phyloP scores from a whole-genome alignment of 2,888 invertebrate species.

The Notodonta ziczac region DNA sequence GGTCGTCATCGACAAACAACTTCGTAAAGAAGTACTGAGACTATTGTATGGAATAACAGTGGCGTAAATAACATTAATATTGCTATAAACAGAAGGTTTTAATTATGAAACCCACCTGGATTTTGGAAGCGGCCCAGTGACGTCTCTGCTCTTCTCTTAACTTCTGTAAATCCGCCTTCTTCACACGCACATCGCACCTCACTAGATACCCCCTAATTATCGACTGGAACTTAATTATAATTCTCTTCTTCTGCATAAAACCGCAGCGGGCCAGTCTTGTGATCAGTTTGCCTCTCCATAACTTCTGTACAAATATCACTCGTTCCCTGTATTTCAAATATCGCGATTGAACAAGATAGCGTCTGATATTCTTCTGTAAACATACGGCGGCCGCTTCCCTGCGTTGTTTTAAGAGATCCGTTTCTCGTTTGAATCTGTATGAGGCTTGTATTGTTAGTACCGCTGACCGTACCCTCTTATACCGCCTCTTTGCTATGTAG shows the following conservation, averaged over 20 bases:
- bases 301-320: conserved; percentile 62
- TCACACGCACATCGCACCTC: conserved; percentile 54
- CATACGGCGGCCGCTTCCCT: conserved; percentile 56
- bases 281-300: conserved; percentile 70
- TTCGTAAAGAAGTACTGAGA: too few relatives aligned
- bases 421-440: conserved; percentile 60
- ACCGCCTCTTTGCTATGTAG: conserved; percentile 58
- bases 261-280: conserved; percentile 65
- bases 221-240: conserved; percentile 70
- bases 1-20: too few relatives aligned
- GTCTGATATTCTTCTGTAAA: conserved; percentile 65
- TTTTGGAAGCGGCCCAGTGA: conserved; percentile 84
- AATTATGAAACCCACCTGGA: conserved; percentile 78
- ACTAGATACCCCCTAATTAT: conserved; percentile 77
- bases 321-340: conserved; percentile 55
- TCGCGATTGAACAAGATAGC: conserved; percentile 56
- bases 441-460: conserved; percentile 63
- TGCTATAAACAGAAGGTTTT: neutral
- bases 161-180: conserved; percentile 36
- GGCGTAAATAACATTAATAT: too few relatives aligned
- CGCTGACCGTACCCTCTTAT: conserved; percentile 49
- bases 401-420: conserved; percentile 41
- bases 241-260: conserved; percentile 57
- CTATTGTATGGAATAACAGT: neutral
- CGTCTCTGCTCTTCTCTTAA: conserved; percentile 66